These are phyloP conservation scores for Cardiocondyla obscurior DNA, from an alignment of 1,140 invertebrate genomes.

Conservation along the genomic window DNA sequence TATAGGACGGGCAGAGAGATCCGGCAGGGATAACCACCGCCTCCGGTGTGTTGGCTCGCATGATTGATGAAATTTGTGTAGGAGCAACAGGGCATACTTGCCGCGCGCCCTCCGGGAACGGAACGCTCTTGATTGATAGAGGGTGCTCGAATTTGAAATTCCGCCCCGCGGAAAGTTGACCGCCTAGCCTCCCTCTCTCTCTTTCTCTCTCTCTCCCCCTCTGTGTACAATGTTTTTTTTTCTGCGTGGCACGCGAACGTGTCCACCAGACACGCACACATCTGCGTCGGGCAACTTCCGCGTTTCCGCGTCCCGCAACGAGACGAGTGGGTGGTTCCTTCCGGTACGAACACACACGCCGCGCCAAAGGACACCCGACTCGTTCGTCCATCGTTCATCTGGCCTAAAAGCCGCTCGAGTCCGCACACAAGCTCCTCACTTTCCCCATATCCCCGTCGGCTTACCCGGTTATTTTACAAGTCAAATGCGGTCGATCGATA, in stretches of 20 bases:
- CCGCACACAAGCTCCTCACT: slow-evolving; percentile 62
- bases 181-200: background rate
- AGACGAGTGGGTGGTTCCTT: slow-evolving; percentile 45
- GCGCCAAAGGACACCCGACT: slow-evolving; percentile 49
- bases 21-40: slow-evolving; percentile 44
- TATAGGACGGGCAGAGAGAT: slow-evolving; percentile 30
- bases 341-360: slow-evolving; percentile 34
- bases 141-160: slow-evolving; percentile 61
- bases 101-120: background rate
- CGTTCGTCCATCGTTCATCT: background rate
- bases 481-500: slow-evolving; percentile 69
- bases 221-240: background rate
- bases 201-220: background rate
- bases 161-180: slow-evolving; percentile 26
- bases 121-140: slow-evolving; percentile 64
- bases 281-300: slow-evolving; percentile 58
- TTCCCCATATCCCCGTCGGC: slow-evolving; percentile 60
- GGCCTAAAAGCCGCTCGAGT: background rate
- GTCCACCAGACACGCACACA: slow-evolving; percentile 46
- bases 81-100: slow-evolving; percentile 42
- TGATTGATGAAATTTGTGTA: slow-evolving; percentile 69
- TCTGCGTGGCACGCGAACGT: slow-evolving; percentile 16
- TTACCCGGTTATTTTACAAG: slow-evolving; percentile 67
- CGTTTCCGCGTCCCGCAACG: slow-evolving; percentile 50
- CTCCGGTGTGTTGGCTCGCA: slow-evolving; percentile 23